These are phyloP conservation scores for Drosophila quinaria DNA, from an alignment of 2,888 invertebrate genomes.

Conservation along the genomic window DNA sequence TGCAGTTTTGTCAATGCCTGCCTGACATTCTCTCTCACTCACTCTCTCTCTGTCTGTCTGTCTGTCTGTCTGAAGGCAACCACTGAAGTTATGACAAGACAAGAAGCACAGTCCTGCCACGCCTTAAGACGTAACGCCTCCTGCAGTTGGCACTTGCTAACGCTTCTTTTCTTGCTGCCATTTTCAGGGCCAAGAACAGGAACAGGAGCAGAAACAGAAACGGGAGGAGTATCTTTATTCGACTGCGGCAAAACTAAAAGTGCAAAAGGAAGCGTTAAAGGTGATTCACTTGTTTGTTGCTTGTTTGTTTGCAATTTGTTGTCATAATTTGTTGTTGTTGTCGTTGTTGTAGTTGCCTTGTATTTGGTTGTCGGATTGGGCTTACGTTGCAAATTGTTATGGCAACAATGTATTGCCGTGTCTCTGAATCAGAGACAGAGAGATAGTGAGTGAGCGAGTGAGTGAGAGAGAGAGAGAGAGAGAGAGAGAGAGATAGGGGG, in stretches of 20 bases:
- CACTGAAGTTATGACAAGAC: slow-evolving; percentile 73
- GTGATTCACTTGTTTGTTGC: slow-evolving; percentile 80
- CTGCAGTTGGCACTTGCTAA: slow-evolving; percentile 41
- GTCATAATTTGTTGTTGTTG: slow-evolving; percentile 66
- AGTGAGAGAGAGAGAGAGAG: neutral
- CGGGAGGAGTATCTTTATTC: neutral
- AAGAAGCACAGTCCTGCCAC: slow-evolving; percentile 45
- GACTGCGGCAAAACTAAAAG: slow-evolving; percentile 43
- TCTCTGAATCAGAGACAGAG: neutral
- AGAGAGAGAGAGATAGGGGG: neutral
- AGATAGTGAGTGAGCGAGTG: neutral
- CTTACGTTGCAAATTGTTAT: slow-evolving; percentile 60
- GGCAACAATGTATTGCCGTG: slow-evolving; percentile 48
- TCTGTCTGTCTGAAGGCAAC: slow-evolving; percentile 47
- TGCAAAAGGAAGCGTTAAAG: slow-evolving; percentile 74
- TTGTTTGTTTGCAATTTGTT: slow-evolving; percentile 81
- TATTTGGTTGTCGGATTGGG: slow-evolving; percentile 48
- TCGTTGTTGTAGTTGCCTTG: slow-evolving; percentile 36
- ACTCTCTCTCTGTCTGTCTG: slow-evolving; percentile 2
- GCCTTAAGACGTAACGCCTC: slow-evolving; percentile 17
- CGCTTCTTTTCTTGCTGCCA: slow-evolving; percentile 30
- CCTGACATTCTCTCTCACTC: neutral
- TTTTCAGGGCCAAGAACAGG: slow-evolving; percentile 1
- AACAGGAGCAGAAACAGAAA: neutral
- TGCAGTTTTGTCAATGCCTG: slow-evolving; percentile 72